phyloP scores from a whole-genome alignment of 1,140 invertebrate species.

The Brachystomella parvula region DNA sequence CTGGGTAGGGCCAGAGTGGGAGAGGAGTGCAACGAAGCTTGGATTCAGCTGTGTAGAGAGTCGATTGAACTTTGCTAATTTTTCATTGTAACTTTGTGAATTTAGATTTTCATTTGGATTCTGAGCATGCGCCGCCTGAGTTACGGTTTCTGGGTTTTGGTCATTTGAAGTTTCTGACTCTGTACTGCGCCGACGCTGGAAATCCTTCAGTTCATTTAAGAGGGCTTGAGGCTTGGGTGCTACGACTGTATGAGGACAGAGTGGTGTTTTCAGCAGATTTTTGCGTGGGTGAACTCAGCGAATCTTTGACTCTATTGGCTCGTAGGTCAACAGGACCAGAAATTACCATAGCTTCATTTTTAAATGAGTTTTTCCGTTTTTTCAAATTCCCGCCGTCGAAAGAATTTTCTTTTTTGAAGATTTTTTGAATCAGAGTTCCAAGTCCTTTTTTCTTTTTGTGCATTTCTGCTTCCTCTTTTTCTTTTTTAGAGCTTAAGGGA shows the following conservation, averaged over 20 bases:
- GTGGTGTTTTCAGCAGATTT: neutral
- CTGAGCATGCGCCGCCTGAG: neutral
- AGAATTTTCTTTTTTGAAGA: conserved; percentile 31
- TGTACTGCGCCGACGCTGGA: neutral
- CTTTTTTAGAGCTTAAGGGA: neutral
- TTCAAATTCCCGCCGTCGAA: neutral
- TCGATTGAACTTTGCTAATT: conserved; percentile 33
- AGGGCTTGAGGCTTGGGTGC: neutral
- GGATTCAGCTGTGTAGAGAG: conserved; percentile 29
- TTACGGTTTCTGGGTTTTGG: neutral
- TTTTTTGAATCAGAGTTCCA: conserved; percentile 30
- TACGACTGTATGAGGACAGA: neutral
- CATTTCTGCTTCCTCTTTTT: neutral
- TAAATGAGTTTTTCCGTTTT: neutral
- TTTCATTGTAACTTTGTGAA: conserved; percentile 23
- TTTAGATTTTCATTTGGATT: conserved; percentile 2
- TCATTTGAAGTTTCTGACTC: neutral
- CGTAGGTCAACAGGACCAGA: conserved; percentile 33
- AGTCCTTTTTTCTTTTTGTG: conserved; percentile 20
- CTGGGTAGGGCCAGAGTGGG: neutral
- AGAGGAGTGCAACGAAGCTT: conserved; percentile 23
- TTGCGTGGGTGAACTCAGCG: neutral
- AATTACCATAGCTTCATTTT: conserved; percentile 21
- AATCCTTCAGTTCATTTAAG: neutral
- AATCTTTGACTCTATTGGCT: neutral